Evolutionary conservation across 2,113 vertebrate species (phyloP), one percentile per base, ranked within the genome.

Genomic region (Syrrhaptes paradoxus): DNA sequence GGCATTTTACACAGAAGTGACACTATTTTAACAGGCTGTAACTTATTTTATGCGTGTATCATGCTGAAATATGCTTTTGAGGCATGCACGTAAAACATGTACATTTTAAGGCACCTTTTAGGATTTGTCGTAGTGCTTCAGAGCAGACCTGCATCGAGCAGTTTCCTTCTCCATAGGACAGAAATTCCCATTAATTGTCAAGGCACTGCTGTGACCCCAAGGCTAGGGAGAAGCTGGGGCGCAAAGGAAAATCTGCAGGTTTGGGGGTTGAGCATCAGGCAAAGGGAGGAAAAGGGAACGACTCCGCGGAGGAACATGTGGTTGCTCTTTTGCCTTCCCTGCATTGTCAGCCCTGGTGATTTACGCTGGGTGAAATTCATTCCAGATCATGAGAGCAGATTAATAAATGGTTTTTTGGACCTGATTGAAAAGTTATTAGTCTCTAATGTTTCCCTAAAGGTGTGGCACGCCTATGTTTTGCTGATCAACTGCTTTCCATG

Each of bases 341-440:
- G 75, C 49, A 1, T 24, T 86, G 82, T 95, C 95, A 91, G 87
- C 87, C 46, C 46, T 45, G 1, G 79, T 88, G 95, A 95, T 95
- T 96, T 95, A 89, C 34, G 1, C 24, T 1, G 66, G n/a, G 17
- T 38, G 89, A 75, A n/a, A 84, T 62, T 77, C 76, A 26, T 52
- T 79, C 94, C 96, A 94, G 87, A 86, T 78, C 78, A 31, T 15
- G 88, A 94, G 43, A 88, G 54, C 68, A 89, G 46, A 34, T 89
- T 17, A 22, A 83, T n/a, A 74, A 93, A 83, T 0, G 4, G 2
- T 3, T 21, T 83, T 89, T 72, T 72, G 94, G 95, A 75, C 29
- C 59, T 36, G 41, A 21, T 6, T 13, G 75, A 21, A 32, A 48
- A 73, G 43, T 25, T n/a, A 8, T 43, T 85, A n/a, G 36, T 65